Conservation (phyloP, 2,888 invertebrate genomes). For the Anthoptus insignis region DNA sequence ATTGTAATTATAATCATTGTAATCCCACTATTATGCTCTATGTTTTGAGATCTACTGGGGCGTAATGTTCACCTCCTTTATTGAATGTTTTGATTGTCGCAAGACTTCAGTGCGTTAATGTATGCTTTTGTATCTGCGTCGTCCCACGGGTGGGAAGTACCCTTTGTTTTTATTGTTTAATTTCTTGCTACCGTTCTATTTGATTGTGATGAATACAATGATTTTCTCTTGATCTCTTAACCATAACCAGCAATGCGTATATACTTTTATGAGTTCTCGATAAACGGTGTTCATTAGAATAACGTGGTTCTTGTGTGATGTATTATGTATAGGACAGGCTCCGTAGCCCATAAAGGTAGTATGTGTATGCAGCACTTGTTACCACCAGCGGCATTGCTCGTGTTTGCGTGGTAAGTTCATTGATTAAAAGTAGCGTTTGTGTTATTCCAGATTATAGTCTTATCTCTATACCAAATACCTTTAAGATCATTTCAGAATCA, state of each 20-base stretch:
- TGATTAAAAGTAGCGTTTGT: too few species aligned
- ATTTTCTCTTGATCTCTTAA: too few species aligned
- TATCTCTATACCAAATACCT: too few species aligned
- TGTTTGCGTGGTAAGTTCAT: too few species aligned
- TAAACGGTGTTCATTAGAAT: neutral
- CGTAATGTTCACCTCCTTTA: constrained; percentile 61
- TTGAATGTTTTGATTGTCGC: constrained; percentile 74
- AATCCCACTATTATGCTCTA: constrained; percentile 62
- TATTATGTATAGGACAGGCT: too few species aligned
- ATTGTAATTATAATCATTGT: constrained; percentile 56
- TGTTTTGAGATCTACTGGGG: constrained; percentile 60
- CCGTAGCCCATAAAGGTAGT: too few species aligned
- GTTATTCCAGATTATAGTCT: too few species aligned
- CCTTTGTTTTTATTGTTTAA: constrained; percentile 56
- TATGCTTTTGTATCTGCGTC: constrained; percentile 62
- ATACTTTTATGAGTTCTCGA: neutral
- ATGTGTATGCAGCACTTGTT: too few species aligned
- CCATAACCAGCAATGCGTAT: neutral
- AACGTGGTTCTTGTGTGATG: neutral
- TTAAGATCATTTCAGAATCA: too few species aligned
- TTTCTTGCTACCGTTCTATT: constrained; percentile 37
- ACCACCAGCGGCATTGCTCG: too few species aligned
- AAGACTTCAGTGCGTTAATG: constrained; percentile 61
- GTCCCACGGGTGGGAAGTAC: constrained; percentile 41
- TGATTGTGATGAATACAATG: constrained; percentile 13